These are phyloP conservation scores for Eudorcas thomsonii DNA, from an alignment of 2,113 vertebrate genomes.

Conservation along the genomic window DNA sequence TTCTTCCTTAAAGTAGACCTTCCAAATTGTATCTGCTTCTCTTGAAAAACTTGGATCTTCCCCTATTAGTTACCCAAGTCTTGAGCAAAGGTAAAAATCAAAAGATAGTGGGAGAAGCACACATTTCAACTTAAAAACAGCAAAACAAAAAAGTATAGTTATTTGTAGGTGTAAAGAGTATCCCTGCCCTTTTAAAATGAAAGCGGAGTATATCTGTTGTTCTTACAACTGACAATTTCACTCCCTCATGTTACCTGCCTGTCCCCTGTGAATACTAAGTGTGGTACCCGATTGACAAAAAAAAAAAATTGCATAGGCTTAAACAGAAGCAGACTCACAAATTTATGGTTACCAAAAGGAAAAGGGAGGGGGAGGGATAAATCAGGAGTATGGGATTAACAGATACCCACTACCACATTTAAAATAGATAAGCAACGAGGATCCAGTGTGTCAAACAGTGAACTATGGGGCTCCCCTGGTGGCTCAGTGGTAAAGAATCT, in stretches of 20 bases:
- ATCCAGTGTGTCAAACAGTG: neutral
- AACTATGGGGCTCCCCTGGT: neutral
- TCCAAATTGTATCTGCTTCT: neutral
- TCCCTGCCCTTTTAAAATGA: neutral
- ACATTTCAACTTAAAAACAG: neutral
- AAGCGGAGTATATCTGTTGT: neutral
- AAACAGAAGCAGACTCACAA: neutral
- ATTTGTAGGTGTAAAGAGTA: neutral
- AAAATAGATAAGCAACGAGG: neutral
- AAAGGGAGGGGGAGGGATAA: neutral
- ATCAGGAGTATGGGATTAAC: neutral
- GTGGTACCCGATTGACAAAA: neutral
- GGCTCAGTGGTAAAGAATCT: neutral
- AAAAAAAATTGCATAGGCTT: neutral
- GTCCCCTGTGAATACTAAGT: neutral
- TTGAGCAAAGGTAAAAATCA: neutral
- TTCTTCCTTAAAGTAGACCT: neutral
- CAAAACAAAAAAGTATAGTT: neutral
- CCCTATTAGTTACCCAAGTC: neutral
- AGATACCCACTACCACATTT: neutral
- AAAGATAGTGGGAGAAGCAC: neutral
- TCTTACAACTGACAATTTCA: neutral
- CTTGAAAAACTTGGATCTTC: neutral
- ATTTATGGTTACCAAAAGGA: neutral
- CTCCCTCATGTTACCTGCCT: neutral